Percentiles rank a stretch among this genome's conserved stretches.
These are phyloP conservation scores for Sceloporus tristichus DNA, from an alignment of 2,113 vertebrate species.

Conservation along the genomic window DNA sequence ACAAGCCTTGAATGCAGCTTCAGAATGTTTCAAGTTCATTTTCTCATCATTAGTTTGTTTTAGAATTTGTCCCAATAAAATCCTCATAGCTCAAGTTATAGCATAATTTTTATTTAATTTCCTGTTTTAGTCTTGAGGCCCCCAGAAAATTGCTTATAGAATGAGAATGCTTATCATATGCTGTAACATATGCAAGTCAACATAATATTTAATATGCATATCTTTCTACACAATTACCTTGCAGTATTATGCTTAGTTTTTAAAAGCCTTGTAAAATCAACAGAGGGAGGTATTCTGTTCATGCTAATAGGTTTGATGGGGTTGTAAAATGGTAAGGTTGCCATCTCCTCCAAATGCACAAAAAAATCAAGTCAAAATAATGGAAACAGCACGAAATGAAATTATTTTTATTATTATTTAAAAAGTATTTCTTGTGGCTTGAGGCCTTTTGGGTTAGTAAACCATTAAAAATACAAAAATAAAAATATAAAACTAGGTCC, in stretches of 20 bases:
- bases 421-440: conserved; percentile 1
- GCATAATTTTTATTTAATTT: conserved; percentile 41
- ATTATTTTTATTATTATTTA: neutral
- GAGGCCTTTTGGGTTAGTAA: neutral
- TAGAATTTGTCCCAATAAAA: conserved; percentile 46
- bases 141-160: conserved; percentile 43
- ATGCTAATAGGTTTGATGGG: conserved; percentile 27
- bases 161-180: conserved; percentile 17
- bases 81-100: neutral
- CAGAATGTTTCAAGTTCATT: conserved; percentile 45
- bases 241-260: conserved; percentile 52
- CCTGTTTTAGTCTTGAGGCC: conserved; percentile 49
- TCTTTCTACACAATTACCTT: conserved; percentile 52
- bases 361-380: conserved; percentile 19
- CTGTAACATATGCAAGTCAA: conserved; percentile 49
- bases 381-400: conserved; percentile 11
- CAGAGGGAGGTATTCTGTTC: conserved; percentile 51
- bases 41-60: conserved; percentile 46
- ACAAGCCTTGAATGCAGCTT: conserved; percentile 52
- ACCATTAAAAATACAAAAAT: neutral
- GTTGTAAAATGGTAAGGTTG: conserved; percentile 19
- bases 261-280: conserved; percentile 50
- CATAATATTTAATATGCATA: conserved; percentile 56
- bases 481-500: neutral
- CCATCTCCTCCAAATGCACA: conserved; percentile 24